Evolutionary conservation across 2,797 vertebrate species (phyloP).

Genomic region (Tachyglossus aculeatus): DNA sequence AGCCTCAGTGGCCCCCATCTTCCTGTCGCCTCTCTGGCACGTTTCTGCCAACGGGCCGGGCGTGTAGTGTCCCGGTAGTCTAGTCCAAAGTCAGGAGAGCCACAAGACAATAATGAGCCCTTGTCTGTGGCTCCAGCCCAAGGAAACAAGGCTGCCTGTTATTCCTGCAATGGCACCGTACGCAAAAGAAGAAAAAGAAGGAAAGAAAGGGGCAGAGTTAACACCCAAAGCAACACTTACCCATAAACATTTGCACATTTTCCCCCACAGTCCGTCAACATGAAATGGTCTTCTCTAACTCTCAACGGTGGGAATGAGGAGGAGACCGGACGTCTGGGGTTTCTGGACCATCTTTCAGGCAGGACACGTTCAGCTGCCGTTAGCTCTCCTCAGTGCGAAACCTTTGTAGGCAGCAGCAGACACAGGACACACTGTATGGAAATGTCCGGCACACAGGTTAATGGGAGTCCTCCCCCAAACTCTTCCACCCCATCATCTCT

Average conservation of each 20-base stretch:
- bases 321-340: slow-evolving; percentile 24
- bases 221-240: slow-evolving; percentile 66
- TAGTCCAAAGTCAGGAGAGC: slow-evolving; percentile 19
- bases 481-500: neutral
- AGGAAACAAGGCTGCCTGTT: slow-evolving; percentile 14
- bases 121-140: slow-evolving; percentile 12
- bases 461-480: neutral
- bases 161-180: neutral
- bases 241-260: slow-evolving; percentile 34
- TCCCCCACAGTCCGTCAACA: slow-evolving; percentile 17
- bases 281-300: slow-evolving; percentile 25
- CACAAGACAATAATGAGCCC: slow-evolving; percentile 9
- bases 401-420: slow-evolving; percentile 3
- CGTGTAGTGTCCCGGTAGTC: neutral
- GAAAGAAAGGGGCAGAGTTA: neutral
- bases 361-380: slow-evolving; percentile 13
- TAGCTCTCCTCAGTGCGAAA: neutral
- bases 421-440: neutral
- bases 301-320: slow-evolving; percentile 25
- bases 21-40: slow-evolving; percentile 11
- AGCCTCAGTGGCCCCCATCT: slow-evolving; percentile 29
- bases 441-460: slow-evolving; percentile 36
- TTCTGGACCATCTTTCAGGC: slow-evolving; percentile 14
- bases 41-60: slow-evolving; percentile 21
- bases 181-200: neutral